These are phyloP conservation scores for Cosmia trapezina DNA, from an alignment of 2,888 invertebrate species.

Conservation along the genomic window DNA sequence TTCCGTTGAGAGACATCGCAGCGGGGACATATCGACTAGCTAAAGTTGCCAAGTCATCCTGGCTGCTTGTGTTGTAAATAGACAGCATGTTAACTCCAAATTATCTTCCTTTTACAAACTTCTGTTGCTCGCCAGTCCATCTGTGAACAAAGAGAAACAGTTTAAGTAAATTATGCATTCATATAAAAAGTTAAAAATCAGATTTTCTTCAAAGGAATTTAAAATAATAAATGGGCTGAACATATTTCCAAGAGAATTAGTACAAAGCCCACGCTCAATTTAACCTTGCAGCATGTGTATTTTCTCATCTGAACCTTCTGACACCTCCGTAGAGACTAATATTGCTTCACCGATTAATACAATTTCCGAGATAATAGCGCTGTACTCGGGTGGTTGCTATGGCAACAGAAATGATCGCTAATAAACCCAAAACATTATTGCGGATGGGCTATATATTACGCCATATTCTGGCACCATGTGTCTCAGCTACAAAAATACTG, in stretches of 20 bases:
- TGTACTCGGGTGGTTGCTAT: slow-evolving; percentile 67
- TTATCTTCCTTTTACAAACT: slow-evolving; percentile 45
- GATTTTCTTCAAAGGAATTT: slow-evolving; percentile 8
- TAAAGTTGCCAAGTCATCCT: slow-evolving; percentile 70
- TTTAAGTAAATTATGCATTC: slow-evolving; percentile 5
- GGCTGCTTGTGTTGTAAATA: slow-evolving; percentile 68
- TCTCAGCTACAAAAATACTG: slow-evolving; percentile 64
- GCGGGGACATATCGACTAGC: slow-evolving; percentile 74
- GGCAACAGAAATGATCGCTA: slow-evolving; percentile 75
- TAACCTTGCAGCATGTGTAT: slow-evolving; percentile 12
- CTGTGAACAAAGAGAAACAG: slow-evolving; percentile 77
- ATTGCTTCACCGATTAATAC: slow-evolving; percentile 43
- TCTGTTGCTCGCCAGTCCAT: slow-evolving; percentile 75
- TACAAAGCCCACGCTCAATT: slow-evolving; percentile 25
- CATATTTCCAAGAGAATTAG: slow-evolving; percentile 21
- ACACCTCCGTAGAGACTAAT: slow-evolving; percentile 20
- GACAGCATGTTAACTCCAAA: slow-evolving; percentile 74
- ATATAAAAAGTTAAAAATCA: neutral
- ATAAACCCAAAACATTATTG: slow-evolving; percentile 78
- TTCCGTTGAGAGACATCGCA: slow-evolving; percentile 82
- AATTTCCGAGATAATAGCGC: slow-evolving; percentile 38
- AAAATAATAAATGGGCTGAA: slow-evolving; percentile 17
- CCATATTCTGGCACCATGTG: slow-evolving; percentile 69
- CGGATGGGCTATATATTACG: slow-evolving; percentile 68
- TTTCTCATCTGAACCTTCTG: slow-evolving; percentile 34